A percentile compares a stretch with the other conserved stretches of the same genome.
Conservation (phyloP, 2,113 vertebrate genomes). For the Dicrurus megarhynchus region DNA sequence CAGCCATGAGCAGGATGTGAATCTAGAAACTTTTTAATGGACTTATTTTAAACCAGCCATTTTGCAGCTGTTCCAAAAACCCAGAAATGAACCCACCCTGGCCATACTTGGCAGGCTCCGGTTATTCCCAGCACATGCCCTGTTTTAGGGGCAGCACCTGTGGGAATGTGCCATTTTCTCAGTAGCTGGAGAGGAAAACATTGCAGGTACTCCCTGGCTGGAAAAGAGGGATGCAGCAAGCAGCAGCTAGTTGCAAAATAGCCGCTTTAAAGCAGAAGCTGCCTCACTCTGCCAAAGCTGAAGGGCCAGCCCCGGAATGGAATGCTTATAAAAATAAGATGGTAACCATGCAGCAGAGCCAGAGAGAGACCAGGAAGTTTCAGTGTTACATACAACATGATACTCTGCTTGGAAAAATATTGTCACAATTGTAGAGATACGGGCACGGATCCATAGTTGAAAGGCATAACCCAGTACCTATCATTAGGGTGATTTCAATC, state of each 20-base stretch:
- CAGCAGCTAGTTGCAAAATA: slow-evolving; percentile 54
- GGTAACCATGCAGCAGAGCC: slow-evolving; percentile 55
- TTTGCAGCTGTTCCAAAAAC: neutral
- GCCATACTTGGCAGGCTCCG: fast-evolving
- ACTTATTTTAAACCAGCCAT: neutral
- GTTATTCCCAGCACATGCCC: neutral
- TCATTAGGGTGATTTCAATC: slow-evolving; percentile 50
- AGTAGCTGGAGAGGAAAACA: neutral
- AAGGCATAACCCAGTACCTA: slow-evolving; percentile 25
- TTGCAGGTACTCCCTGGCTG: slow-evolving; percentile 28
- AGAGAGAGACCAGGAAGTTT: slow-evolving; percentile 60
- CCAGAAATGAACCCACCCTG: neutral
- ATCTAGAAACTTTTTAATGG: neutral
- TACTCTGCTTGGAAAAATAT: slow-evolving; percentile 64
- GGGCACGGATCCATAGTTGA: slow-evolving; percentile 28
- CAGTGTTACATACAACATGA: slow-evolving; percentile 50
- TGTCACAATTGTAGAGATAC: slow-evolving; percentile 14
- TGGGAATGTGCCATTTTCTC: neutral
- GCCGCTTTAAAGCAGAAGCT: slow-evolving; percentile 50
- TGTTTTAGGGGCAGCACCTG: neutral
- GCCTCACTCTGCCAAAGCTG: slow-evolving; percentile 41
- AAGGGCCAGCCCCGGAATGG: slow-evolving; percentile 52
- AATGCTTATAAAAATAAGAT: slow-evolving; percentile 67
- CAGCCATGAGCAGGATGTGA: neutral
- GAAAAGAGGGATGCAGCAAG: slow-evolving; percentile 14